These are phyloP conservation scores for Lepeophtheirus salmonis DNA, from an alignment of 1,140 invertebrate genomes.

Conservation along the genomic window DNA sequence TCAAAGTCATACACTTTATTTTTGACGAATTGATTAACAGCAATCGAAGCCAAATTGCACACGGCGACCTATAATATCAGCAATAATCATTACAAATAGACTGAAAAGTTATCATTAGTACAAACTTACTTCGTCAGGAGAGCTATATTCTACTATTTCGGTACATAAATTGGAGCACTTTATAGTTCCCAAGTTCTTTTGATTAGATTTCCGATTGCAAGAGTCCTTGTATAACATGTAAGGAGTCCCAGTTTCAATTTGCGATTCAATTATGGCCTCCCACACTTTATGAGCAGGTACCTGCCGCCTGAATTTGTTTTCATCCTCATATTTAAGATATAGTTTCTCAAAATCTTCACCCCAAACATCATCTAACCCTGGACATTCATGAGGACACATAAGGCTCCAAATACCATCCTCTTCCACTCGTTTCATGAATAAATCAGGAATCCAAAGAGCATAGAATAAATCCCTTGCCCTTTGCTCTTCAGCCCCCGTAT, in stretches of 20 bases:
- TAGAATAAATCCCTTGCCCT: slow-evolving; percentile 92
- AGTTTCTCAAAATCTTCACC: slow-evolving; percentile 83
- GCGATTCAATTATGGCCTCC: slow-evolving; percentile 82
- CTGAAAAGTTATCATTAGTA: slow-evolving; percentile 9
- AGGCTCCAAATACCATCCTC: slow-evolving; percentile 70
- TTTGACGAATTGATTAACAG: slow-evolving; percentile 88
- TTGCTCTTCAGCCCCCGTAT: slow-evolving; percentile 80
- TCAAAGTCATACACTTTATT: slow-evolving; percentile 64
- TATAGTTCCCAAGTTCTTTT: slow-evolving; percentile 95
- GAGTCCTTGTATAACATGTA: slow-evolving; percentile 97
- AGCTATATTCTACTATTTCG: slow-evolving; percentile 86
- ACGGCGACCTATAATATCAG: slow-evolving; percentile 51
- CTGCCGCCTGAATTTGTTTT: slow-evolving; percentile 49
- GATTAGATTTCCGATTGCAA: slow-evolving; percentile 93
- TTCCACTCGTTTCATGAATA: slow-evolving; percentile 94
- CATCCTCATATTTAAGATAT: slow-evolving; percentile 72
- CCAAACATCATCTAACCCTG: slow-evolving; percentile 73
- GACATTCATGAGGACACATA: slow-evolving; percentile 89
- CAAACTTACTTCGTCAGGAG: slow-evolving; percentile 51
- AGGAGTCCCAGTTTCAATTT: slow-evolving; percentile 94
- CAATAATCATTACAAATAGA: slow-evolving; percentile 19
- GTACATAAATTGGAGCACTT: slow-evolving; percentile 96
- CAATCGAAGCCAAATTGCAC: slow-evolving; percentile 94
- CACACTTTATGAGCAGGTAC: slow-evolving; percentile 74
- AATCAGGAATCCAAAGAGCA: slow-evolving; percentile 92